phyloP scores from a whole-genome alignment of 2,113 vertebrate genomes.

The Cochlearius cochlearius region DNA sequence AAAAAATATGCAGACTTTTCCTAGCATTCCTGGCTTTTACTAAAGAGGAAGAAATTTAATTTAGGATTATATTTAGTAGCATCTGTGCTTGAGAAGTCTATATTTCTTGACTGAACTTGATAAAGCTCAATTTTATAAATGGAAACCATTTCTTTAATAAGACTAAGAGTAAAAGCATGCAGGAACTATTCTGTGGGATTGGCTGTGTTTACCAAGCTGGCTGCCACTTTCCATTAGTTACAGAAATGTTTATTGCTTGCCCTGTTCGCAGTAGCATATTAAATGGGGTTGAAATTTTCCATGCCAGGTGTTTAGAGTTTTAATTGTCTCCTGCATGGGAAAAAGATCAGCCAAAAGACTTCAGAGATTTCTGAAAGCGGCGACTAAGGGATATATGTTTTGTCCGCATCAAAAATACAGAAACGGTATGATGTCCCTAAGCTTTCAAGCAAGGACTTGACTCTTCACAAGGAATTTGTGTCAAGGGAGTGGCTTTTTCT shows the following conservation, averaged over 20 bases:
- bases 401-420: background rate
- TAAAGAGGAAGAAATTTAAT: background rate
- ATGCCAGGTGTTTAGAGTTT: background rate
- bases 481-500: background rate
- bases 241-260: background rate
- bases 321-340: background rate
- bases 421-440: background rate
- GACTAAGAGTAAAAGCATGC: background rate
- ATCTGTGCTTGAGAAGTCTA: background rate
- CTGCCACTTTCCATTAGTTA: background rate
- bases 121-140: background rate
- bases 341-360: background rate
- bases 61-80: background rate
- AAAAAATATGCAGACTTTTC: background rate
- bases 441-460: background rate
- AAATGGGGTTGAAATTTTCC: background rate
- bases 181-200: background rate
- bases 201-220: background rate
- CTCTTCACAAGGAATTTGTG: background rate
- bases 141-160: background rate
- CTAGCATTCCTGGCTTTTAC: background rate
- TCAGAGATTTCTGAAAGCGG: background rate
- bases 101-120: background rate
- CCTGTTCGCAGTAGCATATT: background rate
- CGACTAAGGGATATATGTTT: background rate